These are phyloP conservation scores for Mimas tiliae DNA, from an alignment of 2,888 invertebrate species.

Conservation along the genomic window DNA sequence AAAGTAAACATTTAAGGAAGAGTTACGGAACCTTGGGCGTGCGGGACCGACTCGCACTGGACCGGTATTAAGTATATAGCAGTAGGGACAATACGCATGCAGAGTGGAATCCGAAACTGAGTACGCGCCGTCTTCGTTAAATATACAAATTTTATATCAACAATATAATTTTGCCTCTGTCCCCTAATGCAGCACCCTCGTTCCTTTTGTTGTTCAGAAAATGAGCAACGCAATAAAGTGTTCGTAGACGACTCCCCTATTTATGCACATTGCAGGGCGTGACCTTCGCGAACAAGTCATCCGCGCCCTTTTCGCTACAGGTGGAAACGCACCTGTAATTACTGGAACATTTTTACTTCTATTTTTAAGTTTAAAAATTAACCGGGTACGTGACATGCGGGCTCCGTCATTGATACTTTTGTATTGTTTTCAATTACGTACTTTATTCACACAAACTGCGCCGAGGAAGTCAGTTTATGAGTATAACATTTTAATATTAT, in stretches of 20 bases:
- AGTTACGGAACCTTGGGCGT: no score
- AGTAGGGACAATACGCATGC: no score
- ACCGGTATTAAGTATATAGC: no score
- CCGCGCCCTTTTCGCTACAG: conserved; percentile 65
- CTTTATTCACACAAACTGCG: no score
- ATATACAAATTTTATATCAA: no score
- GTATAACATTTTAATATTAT: no score
- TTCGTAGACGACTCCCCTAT: conserved; percentile 28
- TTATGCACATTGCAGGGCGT: conserved; percentile 48
- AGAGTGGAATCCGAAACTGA: no score
- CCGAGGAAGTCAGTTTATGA: no score
- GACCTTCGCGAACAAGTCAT: conserved; percentile 55
- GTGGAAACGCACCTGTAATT: conserved; percentile 74
- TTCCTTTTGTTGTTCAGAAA: background rate
- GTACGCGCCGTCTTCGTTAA: no score
- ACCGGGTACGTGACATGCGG: conserved; percentile 29
- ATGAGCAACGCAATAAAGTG: conserved; percentile 20
- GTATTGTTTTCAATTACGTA: conserved; percentile 1
- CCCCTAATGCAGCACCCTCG: background rate
- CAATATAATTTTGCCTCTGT: background rate
- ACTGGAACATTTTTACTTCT: conserved; percentile 45
- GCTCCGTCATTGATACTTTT: conserved; percentile 23
- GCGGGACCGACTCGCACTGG: no score
- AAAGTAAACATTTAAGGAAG: no score
- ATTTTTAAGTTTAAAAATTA: conserved; percentile 46